phyloP scores from a whole-genome alignment of 92 coral and sea anemone genomes.

The Ricordea florida region DNA sequence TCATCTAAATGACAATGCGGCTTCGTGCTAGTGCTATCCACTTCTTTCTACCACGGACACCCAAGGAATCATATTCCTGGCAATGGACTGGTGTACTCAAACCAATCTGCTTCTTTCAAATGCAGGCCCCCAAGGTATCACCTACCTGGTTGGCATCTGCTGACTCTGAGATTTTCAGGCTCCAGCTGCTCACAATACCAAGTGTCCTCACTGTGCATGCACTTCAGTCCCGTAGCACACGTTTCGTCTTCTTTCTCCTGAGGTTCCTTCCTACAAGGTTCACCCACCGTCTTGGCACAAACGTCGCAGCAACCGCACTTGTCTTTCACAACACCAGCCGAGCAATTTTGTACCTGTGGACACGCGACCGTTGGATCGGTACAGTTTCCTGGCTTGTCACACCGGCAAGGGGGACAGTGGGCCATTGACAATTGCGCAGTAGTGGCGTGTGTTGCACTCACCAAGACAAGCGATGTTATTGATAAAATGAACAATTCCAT shows the following conservation, averaged over 20 bases:
- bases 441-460: no score
- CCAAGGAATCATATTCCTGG: no score
- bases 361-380: slow-evolving; percentile 45
- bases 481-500: no score
- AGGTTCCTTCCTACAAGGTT: slow-evolving; percentile 57
- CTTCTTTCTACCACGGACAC: no score
- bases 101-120: no score
- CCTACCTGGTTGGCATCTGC: slow-evolving; percentile 74
- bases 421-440: not conserved
- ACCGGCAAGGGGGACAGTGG: slow-evolving; percentile 20
- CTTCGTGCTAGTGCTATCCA: no score
- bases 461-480: no score
- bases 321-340: slow-evolving; percentile 66
- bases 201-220: slow-evolving; percentile 37
- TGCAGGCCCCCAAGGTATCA: not conserved
- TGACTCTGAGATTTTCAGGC: slow-evolving; percentile 17
- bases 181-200: slow-evolving; percentile 32
- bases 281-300: slow-evolving; percentile 67
- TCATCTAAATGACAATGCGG: no score
- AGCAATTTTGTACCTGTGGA: slow-evolving; percentile 42
- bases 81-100: no score
- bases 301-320: slow-evolving; percentile 75
- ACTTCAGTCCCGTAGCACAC: slow-evolving; percentile 56
- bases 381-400: slow-evolving; percentile 19
- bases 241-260: slow-evolving; percentile 24